Conservation (phyloP, 2,113 vertebrate species). For the Poecile atricapillus region DNA sequence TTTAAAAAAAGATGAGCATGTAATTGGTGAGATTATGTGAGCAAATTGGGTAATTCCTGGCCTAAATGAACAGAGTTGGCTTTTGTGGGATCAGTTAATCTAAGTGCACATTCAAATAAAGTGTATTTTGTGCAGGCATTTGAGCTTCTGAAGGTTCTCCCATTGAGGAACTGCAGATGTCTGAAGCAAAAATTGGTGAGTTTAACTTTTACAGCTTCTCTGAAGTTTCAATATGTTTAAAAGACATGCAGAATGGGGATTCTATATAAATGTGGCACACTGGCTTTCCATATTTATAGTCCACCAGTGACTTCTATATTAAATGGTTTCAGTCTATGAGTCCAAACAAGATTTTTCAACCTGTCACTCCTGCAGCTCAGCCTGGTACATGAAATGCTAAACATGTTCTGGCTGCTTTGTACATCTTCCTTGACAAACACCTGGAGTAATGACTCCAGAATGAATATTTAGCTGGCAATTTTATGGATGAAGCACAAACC, state of each 20-base stretch:
- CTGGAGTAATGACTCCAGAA: background rate
- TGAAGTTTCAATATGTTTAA: background rate
- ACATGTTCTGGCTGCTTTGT: background rate
- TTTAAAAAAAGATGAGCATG: slow-evolving; percentile 22
- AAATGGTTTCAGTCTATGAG: slow-evolving; percentile 20
- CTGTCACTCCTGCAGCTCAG: background rate
- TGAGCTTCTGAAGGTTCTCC: background rate
- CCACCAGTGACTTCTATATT: slow-evolving; percentile 33
- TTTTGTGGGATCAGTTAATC: slow-evolving; percentile 1
- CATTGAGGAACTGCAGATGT: background rate
- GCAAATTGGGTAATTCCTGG: slow-evolving; percentile 38
- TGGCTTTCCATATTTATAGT: slow-evolving; percentile 32
- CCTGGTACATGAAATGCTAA: slow-evolving; percentile 22
- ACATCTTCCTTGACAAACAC: slow-evolving; percentile 45
- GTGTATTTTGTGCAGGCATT: background rate
- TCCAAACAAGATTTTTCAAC: slow-evolving; percentile 50
- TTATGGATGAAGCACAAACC: background rate
- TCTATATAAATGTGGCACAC: slow-evolving; percentile 1
- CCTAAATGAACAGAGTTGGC: slow-evolving; percentile 24
- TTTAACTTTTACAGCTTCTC: background rate
- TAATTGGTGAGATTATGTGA: slow-evolving; percentile 47
- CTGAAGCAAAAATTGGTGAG: background rate
- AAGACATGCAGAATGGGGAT: background rate
- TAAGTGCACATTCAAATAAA: background rate
- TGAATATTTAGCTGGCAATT: slow-evolving; percentile 14